A percentile compares a stretch with the other conserved stretches of the same genome.
Evolutionary conservation across 1,140 invertebrate species (phyloP).

Genomic region (Papilio xuthus): DNA sequence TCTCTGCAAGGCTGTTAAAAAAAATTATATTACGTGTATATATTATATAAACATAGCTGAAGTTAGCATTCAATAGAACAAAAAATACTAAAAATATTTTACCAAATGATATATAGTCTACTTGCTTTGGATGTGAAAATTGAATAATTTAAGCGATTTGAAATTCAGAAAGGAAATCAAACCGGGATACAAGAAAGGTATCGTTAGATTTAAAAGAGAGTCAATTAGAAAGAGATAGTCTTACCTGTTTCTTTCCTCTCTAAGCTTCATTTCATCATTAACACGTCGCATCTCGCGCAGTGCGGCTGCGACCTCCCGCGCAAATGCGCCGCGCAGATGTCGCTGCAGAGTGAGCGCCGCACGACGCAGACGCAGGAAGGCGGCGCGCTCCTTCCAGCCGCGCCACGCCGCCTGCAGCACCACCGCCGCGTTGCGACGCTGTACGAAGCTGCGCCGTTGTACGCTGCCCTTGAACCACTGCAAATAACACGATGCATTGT

Average conservation of each 20-base stretch:
- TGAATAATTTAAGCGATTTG: background rate
- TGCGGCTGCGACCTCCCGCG: conserved; percentile 91
- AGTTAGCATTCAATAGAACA: too few species aligned
- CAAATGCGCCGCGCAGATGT: conserved; percentile 94
- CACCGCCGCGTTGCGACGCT: conserved; percentile 87
- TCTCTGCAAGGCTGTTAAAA: conserved; percentile 63
- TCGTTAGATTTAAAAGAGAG: background rate
- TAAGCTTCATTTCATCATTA: conserved; percentile 93
- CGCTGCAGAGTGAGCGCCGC: conserved; percentile 95
- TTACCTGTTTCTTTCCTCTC: conserved; percentile 86
- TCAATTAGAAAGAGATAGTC: background rate
- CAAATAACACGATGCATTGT: background rate
- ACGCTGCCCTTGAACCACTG: conserved; percentile 78
- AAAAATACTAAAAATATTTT: too few species aligned
- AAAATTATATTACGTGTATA: background rate
- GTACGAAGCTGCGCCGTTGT: conserved; percentile 85
- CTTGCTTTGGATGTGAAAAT: too few species aligned
- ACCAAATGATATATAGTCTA: too few species aligned
- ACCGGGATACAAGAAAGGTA: background rate
- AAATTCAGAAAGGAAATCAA: background rate
- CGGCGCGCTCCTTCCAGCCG: conserved; percentile 92
- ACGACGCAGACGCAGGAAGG: conserved; percentile 90
- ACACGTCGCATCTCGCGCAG: conserved; percentile 94
- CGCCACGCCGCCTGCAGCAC: conserved; percentile 93
- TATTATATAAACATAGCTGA: too few species aligned